Percentiles rank a stretch among this genome's conserved stretches.
phyloP scores from a whole-genome alignment of 2,888 invertebrate genomes.

The Cheilosia variabilis region DNA sequence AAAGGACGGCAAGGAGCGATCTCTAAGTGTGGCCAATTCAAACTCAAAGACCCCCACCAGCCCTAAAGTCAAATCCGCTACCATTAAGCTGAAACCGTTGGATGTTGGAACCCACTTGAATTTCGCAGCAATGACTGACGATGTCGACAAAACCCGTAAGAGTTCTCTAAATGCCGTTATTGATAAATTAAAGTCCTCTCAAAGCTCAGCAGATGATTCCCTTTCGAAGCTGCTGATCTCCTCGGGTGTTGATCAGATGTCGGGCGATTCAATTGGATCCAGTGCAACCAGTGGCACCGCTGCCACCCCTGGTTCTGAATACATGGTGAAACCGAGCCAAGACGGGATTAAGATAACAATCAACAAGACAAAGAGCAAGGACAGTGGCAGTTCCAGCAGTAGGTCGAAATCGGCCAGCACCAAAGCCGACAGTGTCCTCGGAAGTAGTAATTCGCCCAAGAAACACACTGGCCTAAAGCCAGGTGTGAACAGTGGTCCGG shows the following conservation, averaged over 20 bases:
- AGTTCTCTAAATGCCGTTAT: conserved; percentile 93
- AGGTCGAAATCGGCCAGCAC: conserved; percentile 37
- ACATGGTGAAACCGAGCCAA: conserved; percentile 93
- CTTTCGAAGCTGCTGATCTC: conserved; percentile 42
- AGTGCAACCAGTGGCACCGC: conserved; percentile 84
- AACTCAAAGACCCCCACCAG: conserved; percentile 61
- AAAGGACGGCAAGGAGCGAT: conserved; percentile 80
- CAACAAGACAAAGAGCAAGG: conserved; percentile 92
- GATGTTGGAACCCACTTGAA: conserved; percentile 64
- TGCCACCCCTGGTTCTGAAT: conserved; percentile 85
- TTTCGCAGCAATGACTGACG: conserved; percentile 32
- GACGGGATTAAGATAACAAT: conserved; percentile 96
- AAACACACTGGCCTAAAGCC: conserved; percentile 93
- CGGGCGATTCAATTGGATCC: conserved; percentile 83
- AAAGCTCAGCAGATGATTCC: conserved; percentile 80
- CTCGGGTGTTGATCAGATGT: conserved; percentile 60
- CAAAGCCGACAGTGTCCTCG: conserved; percentile 17
- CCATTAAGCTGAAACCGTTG: conserved; percentile 64
- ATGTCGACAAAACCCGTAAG: conserved; percentile 86
- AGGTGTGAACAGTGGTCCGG: conserved; percentile 93
- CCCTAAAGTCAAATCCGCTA: conserved; percentile 65
- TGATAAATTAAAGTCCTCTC: conserved; percentile 92
- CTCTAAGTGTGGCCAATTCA: conserved; percentile 28
- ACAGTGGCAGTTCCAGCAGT: conserved; percentile 49
- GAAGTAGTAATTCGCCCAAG: conserved; percentile 80